Evolutionary conservation across 2,888 invertebrate genomes (phyloP).

Genomic region (Sialis fuliginosa): DNA sequence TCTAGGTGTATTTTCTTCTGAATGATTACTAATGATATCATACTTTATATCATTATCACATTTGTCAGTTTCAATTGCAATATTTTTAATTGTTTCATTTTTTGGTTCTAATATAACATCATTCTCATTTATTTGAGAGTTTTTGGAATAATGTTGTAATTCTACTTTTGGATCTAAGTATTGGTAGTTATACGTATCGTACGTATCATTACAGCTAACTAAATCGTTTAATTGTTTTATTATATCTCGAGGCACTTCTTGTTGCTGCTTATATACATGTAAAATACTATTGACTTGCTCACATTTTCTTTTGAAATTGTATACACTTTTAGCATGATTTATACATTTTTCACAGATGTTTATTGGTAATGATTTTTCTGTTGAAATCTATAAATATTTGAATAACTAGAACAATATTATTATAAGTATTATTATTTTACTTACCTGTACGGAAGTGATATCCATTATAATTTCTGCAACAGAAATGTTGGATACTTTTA

Average conservation of each 20-base stretch:
- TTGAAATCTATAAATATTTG: background rate
- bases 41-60: too few species aligned
- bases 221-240: background rate
- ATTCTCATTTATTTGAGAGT: background rate
- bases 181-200: too few species aligned
- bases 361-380: slow-evolving; percentile 1
- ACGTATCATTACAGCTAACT: too few species aligned
- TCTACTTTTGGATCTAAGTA: background rate
- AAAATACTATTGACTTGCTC: slow-evolving; percentile 1
- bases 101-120: background rate
- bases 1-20: too few species aligned
- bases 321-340: background rate
- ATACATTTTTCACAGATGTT: slow-evolving; percentile 3
- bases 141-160: background rate
- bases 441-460: slow-evolving; percentile 1
- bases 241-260: background rate
- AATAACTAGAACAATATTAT: background rate
- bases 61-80: too few species aligned
- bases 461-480: slow-evolving; percentile 1
- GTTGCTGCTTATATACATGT: background rate
- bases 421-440: background rate
- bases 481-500: background rate
- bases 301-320: slow-evolving; percentile 4
- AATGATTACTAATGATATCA: too few species aligned
- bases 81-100: background rate